A percentile compares a stretch with the other conserved stretches of the same genome.
These are phyloP conservation scores for Cepaea hortensis DNA, from an alignment of 2,888 invertebrate genomes.

Conservation along the genomic window DNA sequence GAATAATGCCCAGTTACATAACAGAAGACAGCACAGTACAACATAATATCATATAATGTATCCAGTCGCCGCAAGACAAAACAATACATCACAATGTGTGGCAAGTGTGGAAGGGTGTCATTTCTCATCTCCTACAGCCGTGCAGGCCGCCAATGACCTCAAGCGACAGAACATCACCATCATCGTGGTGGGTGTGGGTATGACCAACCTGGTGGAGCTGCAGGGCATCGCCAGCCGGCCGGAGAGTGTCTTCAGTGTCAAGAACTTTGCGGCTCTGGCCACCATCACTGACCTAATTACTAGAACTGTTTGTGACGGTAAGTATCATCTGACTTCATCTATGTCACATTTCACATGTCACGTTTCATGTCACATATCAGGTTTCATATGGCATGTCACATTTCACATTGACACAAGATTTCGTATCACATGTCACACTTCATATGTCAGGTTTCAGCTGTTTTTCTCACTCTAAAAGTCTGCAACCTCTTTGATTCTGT, in stretches of 20 bases:
- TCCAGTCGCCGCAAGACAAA: too few species aligned
- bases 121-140: neutral
- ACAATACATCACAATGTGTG: too few species aligned
- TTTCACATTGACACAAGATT: too few species aligned
- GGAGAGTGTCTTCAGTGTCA: neutral
- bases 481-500: too few species aligned
- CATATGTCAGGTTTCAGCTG: too few species aligned
- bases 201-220: neutral
- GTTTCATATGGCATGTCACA: too few species aligned
- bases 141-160: neutral
- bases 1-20: too few species aligned
- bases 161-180: neutral
- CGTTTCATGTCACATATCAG: neutral
- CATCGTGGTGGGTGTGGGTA: neutral
- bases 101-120: too few species aligned
- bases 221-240: neutral
- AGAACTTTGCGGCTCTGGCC: neutral
- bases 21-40: too few species aligned
- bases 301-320: neutral
- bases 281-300: constrained; percentile 2
- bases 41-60: too few species aligned
- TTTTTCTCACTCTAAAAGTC: too few species aligned
- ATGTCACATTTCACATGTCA: neutral
- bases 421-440: too few species aligned
- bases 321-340: neutral